Conservation (phyloP, 2,797 vertebrate genomes). For the Alexandromys oeconomus region DNA sequence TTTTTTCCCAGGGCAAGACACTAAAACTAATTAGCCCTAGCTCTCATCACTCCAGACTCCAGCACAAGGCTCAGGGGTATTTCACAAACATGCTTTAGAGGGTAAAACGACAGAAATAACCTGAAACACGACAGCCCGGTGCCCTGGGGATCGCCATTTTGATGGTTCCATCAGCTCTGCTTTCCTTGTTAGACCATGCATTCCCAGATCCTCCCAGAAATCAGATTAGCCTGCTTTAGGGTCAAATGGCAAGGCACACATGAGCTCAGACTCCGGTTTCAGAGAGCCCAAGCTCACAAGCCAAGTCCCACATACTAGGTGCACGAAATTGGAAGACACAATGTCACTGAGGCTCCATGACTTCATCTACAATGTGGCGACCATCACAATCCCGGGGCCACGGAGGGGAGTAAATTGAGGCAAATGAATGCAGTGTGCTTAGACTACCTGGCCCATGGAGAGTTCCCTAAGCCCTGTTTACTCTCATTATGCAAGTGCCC, state of each 20-base stretch:
- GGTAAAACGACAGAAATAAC: not conserved
- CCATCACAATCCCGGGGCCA: not conserved
- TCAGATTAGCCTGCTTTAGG: too few relatives aligned
- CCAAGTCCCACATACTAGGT: not conserved
- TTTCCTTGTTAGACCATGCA: not conserved
- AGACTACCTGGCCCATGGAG: not conserved
- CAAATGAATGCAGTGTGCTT: not conserved
- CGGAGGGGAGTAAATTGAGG: not conserved
- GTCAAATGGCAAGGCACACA: accelerated
- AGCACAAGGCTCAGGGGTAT: accelerated
- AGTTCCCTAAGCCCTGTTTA: not conserved
- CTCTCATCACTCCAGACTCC: accelerated
- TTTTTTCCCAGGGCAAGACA: not conserved
- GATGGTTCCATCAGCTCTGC: not conserved
- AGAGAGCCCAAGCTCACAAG: not conserved
- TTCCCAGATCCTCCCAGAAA: not conserved
- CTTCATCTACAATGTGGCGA: not conserved
- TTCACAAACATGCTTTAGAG: not conserved
- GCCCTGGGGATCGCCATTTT: accelerated
- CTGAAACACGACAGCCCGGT: not conserved
- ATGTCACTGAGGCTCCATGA: not conserved
- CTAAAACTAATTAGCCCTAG: not conserved
- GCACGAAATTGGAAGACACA: not conserved
- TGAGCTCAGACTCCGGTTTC: not conserved
- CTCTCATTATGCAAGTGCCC: not conserved